phyloP scores from a whole-genome alignment of 1,140 invertebrate genomes.

The Coenobita brevimanus region DNA sequence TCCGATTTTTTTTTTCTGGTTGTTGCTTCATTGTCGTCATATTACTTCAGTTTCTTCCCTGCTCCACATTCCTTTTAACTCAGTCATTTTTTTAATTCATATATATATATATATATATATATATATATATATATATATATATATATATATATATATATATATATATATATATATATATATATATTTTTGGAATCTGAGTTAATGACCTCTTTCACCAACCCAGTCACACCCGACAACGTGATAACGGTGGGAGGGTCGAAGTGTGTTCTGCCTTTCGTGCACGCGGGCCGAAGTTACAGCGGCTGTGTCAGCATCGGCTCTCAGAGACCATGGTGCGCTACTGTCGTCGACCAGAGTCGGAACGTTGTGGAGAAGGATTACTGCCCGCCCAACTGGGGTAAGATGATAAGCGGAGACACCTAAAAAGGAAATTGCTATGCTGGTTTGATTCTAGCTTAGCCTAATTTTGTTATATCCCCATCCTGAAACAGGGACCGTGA shows the following conservation, averaged over 20 bases:
- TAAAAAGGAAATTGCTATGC: too few relatives aligned
- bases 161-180: background rate
- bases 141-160: background rate
- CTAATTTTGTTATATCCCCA: too few relatives aligned
- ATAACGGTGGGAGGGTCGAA: background rate
- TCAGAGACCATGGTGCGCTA: background rate
- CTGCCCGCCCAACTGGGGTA: background rate
- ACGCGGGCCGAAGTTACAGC: background rate
- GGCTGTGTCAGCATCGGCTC: background rate
- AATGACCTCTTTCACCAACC: background rate
- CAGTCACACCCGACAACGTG: too few relatives aligned
- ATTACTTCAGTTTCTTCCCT: too few relatives aligned
- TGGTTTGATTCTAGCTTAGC: too few relatives aligned
- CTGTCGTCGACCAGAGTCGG: background rate
- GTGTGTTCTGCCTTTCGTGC: background rate
- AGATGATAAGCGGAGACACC: too few relatives aligned
- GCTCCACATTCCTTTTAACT: too few relatives aligned
- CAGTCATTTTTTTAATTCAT: too few relatives aligned
- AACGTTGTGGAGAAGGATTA: background rate
- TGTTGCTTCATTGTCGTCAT: too few relatives aligned
- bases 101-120: background rate
- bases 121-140: background rate
- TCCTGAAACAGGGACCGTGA: too few relatives aligned
- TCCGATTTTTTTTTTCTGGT: too few relatives aligned
- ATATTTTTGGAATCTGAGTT: too few relatives aligned